A percentile compares a stretch with the other conserved stretches of the same genome.
Conservation (phyloP, 1,140 invertebrate species). For the Luehdorfia chinensis region DNA sequence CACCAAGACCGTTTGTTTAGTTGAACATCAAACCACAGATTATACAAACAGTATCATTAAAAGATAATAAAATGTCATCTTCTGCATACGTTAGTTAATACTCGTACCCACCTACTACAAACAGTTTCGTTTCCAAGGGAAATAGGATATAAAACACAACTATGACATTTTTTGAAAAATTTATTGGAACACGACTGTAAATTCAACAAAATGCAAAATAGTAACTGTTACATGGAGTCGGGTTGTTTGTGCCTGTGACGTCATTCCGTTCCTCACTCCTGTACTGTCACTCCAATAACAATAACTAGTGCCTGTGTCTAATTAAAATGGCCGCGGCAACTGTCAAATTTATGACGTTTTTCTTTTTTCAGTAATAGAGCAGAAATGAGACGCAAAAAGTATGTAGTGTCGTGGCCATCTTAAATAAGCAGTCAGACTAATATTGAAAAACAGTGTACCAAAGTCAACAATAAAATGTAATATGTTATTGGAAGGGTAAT, state of each 20-base stretch:
- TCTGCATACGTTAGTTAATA: too few relatives aligned
- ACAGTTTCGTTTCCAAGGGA: neutral
- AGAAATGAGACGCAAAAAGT: neutral
- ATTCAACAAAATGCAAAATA: constrained; percentile 76
- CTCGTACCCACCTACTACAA: too few relatives aligned
- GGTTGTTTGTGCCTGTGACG: constrained; percentile 25
- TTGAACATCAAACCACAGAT: too few relatives aligned
- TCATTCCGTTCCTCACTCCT: constrained; percentile 23
- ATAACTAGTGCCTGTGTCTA: neutral
- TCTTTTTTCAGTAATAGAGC: neutral
- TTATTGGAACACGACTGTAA: constrained; percentile 74
- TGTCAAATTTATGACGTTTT: neutral
- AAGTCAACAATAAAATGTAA: constrained; percentile 53
- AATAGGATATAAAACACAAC: constrained; percentile 20
- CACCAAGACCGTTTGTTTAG: too few relatives aligned
- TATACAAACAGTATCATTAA: too few relatives aligned
- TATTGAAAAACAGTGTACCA: constrained; percentile 43
- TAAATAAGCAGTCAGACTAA: constrained; percentile 13
- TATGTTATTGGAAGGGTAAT: constrained; percentile 55
- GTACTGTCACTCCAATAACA: constrained; percentile 6
- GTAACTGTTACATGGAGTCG: constrained; percentile 64
- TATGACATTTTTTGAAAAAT: constrained; percentile 60
- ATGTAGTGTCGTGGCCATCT: neutral
- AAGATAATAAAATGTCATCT: too few relatives aligned
- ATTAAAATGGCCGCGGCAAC: neutral